Conservation (phyloP, 2,797 vertebrate genomes). For the Borostomias antarcticus region DNA sequence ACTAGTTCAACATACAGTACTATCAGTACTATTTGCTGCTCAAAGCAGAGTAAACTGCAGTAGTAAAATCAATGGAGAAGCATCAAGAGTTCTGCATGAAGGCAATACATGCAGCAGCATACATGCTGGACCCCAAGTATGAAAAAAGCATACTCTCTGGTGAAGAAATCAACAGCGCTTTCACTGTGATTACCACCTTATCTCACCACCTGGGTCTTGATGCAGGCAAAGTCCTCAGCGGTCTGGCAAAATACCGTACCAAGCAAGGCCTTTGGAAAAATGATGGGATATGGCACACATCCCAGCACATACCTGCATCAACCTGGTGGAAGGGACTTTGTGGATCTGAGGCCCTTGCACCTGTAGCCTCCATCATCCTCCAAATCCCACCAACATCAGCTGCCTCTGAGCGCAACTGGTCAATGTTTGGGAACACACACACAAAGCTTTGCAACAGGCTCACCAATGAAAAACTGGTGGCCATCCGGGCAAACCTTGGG, state of each 20-base stretch:
- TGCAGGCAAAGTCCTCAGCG: conserved; percentile 56
- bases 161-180: conserved; percentile 56
- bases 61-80: conserved; percentile 41
- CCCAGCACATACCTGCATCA: conserved; percentile 51
- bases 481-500: conserved; percentile 47
- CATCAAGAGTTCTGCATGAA: conserved; percentile 57
- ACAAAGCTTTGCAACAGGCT: conserved; percentile 24
- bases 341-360: conserved; percentile 54
- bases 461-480: conserved; percentile 43
- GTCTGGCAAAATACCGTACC: conserved; percentile 56
- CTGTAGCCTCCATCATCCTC: conserved; percentile 47
- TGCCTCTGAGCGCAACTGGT: conserved; percentile 33
- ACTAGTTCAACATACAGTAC: too few species aligned
- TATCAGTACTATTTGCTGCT: too few species aligned
- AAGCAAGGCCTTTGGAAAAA: conserved; percentile 58
- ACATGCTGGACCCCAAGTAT: conserved; percentile 60
- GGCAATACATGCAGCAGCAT: conserved; percentile 54
- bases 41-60: conserved; percentile 45
- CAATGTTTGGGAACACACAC: conserved; percentile 22
- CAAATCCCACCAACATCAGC: conserved; percentile 56
- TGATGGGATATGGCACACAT: conserved; percentile 54
- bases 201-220: conserved; percentile 56
- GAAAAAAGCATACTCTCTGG: conserved; percentile 49
- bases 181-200: conserved; percentile 53
- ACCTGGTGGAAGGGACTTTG: conserved; percentile 64